Evolutionary conservation across 1,140 invertebrate species (phyloP), one percentile per base, ranked within the genome.

Genomic region (Pectinophora gossypiella): DNA sequence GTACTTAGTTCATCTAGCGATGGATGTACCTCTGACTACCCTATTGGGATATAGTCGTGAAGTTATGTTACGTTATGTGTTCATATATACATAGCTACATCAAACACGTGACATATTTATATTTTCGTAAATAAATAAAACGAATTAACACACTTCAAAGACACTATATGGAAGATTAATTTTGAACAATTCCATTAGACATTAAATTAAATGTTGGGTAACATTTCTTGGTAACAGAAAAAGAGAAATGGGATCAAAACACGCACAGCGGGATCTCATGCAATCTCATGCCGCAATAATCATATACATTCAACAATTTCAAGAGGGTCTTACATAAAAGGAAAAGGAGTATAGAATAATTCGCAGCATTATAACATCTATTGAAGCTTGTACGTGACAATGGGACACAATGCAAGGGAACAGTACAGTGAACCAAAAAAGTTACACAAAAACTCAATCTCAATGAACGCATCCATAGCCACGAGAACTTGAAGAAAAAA

Each of bases 341-440:
- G 38, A 40, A 40, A 40, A 40, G 10, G 18, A 40, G 18, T 40
- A 40, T 15, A 16, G 38, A 40, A 32, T 32, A 32, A 32, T 32
- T 40, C 43, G 43, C 19, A 21, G 43, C n/a, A 45, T 45, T 45
- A 45, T 45, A 45, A 45, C 43, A 45, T 19, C 43, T 19, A 45
- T 45, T 45, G 19, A 18, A n/a, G 43, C 18, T 1, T 5, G 19
- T 10, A 45, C 43, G 43, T 45, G 43, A 45, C 43, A 23, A 20
- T 23, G 3, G 20, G n/a, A n/a, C 21, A n/a, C n/a, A 45, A 45
- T 45, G 19, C 21, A 19, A 5, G 15, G 21, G 19, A 9, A 40
- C 19, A 23, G 19, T 19, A 45, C 43, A 32, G 27, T 32, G 9
- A 2, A 3, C 27, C 27, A n/a, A 32, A 32, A 32, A 32, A 32